Evolutionary conservation across 2,888 invertebrate genomes (phyloP), one percentile per base, ranked within the genome.

Genomic region (Lasiommata megera): DNA sequence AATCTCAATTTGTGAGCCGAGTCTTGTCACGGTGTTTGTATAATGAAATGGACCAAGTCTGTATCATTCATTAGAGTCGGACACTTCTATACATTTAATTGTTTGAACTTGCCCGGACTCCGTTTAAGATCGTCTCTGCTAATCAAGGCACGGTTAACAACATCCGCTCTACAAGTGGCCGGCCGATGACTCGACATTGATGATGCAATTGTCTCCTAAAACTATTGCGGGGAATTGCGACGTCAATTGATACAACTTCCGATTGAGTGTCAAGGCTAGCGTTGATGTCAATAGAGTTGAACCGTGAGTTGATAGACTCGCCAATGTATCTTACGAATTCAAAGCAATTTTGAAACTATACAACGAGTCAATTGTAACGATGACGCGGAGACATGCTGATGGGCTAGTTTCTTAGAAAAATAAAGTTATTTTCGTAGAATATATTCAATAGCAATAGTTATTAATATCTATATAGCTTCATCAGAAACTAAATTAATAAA

Each of bases 1-100:
- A 89, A 87, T 89, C 82, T 84, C 80, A 89, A 89, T 90, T 89
- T 84, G 87, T 85, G 76, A 80, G 80, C 74, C 77, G 69, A 77
- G 75, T 82, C 81, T 82, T 85, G 89, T 87, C 88, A 84, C 87
- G 82, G 88, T 85, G 84, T 87, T 88, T 88, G 82, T 88, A 78
- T 85, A 85, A 85, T 85, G 83, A 83, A 85, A 82, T 77, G 82
- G 80, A 84, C 79, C 84, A 84, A 83, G 80, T 80, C 79, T 84
- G 84, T 77, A 82, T 85, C 88, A 85, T 88, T 88, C 86, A 88
- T 88, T 89, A 84, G 85, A 84, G 88, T 87, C 84, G 88, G 85
- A 85, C 89, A 88, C 88, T 88, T 88, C 85, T 86, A 83, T 88
- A 85, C 84, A 83, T 83, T 89, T 88, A 87, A 89, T 89, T 89